Evolutionary conservation across 2,888 invertebrate species (phyloP).

Genomic region (Ochropleura plecta): DNA sequence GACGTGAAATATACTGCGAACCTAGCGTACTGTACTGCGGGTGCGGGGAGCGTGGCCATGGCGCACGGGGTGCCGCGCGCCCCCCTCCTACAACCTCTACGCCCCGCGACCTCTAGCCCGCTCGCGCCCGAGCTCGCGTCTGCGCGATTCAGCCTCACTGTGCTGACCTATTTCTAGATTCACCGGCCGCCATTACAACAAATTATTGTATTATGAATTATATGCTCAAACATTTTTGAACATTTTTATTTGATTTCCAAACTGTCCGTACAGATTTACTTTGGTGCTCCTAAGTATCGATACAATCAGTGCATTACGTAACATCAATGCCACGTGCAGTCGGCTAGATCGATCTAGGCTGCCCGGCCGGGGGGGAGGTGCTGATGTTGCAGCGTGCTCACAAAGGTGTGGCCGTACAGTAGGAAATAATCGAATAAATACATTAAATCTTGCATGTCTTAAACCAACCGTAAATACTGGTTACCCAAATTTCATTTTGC

Average conservation of each 20-base stretch:
- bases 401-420: conserved; percentile 25
- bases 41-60: conserved; percentile 64
- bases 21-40: conserved; percentile 73
- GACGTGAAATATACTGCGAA: conserved; percentile 73
- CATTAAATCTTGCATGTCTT: background rate
- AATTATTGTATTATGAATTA: background rate
- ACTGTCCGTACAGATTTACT: background rate
- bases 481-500: background rate
- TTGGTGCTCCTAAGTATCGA: background rate
- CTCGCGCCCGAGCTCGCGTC: conserved; percentile 63
- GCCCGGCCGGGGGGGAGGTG: conserved; percentile 12
- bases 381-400: conserved; percentile 22
- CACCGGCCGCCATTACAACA: conserved; percentile 55
- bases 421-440: background rate
- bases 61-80: conserved; percentile 59
- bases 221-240: background rate
- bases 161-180: conserved; percentile 78
- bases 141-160: conserved; percentile 70
- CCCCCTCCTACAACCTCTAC: conserved; percentile 21
- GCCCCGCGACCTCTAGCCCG: conserved; percentile 9
- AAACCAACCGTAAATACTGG: background rate
- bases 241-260: background rate
- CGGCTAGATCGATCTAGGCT: conserved; percentile 55
- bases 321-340: conserved; percentile 34
- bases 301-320: conserved; percentile 35